These are phyloP conservation scores for Philaenus spumarius DNA, from an alignment of 1,140 invertebrate species.

Conservation along the genomic window DNA sequence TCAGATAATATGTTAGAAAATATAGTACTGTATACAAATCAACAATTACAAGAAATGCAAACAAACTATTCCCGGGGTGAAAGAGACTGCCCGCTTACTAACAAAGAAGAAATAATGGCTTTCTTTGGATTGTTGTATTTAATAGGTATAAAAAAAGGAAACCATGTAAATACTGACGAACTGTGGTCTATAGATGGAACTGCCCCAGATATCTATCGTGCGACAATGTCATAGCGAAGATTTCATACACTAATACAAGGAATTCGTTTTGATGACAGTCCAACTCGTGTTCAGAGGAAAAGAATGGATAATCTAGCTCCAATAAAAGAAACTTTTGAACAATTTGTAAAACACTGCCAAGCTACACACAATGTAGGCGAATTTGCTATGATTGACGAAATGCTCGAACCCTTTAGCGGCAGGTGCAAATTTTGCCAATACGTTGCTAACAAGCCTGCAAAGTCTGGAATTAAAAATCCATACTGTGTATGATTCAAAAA, in stretches of 20 bases:
- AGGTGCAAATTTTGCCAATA: constrained; percentile 3
- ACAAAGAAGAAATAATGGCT: not conserved
- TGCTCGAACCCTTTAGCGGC: constrained; percentile 6
- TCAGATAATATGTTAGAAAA: not conserved
- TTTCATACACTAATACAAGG: not conserved
- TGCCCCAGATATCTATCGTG: not conserved
- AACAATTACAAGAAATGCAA: not conserved
- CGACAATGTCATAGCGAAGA: not conserved
- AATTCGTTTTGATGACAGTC: not conserved
- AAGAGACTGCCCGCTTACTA: not conserved
- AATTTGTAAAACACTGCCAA: not conserved
- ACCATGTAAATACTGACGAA: not conserved
- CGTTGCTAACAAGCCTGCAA: constrained; percentile 2
- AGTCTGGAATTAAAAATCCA: constrained; percentile 6
- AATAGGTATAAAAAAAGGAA: not conserved
- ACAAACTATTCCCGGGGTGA: not conserved
- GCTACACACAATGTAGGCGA: not conserved
- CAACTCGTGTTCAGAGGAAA: not conserved
- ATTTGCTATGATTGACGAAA: constrained; percentile 9
- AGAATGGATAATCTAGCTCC: not conserved
- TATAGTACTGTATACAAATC: not conserved
- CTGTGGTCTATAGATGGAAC: not conserved
- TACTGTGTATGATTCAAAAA: not conserved
- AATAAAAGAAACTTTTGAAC: not conserved
- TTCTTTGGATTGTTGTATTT: not conserved